Percentiles rank a stretch among this genome's conserved stretches.
Conservation (phyloP, 2,113 vertebrate species). For the Shinisaurus crocodilurus region DNA sequence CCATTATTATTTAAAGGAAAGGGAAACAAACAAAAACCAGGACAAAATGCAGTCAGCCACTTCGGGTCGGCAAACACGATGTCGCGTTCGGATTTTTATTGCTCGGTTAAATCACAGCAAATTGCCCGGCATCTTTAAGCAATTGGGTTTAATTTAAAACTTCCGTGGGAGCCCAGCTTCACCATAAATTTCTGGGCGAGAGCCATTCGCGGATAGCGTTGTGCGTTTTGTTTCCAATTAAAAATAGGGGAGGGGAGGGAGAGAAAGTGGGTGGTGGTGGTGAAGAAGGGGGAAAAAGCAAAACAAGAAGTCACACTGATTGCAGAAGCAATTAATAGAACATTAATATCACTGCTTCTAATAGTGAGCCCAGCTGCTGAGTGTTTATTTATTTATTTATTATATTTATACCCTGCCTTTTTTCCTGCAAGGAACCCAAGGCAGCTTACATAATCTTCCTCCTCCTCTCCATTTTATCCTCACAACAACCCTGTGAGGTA, state of each 20-base stretch:
- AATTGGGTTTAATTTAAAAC: slow-evolving; percentile 55
- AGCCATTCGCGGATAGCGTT: background rate
- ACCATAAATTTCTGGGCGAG: slow-evolving; percentile 14
- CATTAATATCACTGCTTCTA: background rate
- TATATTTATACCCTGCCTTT: too few relatives aligned
- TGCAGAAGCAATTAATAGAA: background rate
- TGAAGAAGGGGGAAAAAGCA: background rate
- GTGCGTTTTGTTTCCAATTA: slow-evolving; percentile 13
- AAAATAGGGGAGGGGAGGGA: background rate
- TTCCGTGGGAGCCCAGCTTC: slow-evolving; percentile 29
- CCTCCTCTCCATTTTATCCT: too few relatives aligned
- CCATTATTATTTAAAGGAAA: background rate
- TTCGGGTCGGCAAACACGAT: background rate
- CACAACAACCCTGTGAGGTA: too few relatives aligned
- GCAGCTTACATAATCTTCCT: too few relatives aligned
- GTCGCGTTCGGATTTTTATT: background rate
- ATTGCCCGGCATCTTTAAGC: slow-evolving; percentile 11
- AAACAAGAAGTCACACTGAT: background rate
- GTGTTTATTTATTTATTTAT: too few relatives aligned
- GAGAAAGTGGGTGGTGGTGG: background rate
- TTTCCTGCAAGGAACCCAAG: too few relatives aligned
- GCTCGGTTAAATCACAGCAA: slow-evolving; percentile 35
- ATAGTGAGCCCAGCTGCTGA: too few relatives aligned
- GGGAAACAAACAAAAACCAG: background rate
- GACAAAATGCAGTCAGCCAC: background rate